These are phyloP conservation scores for Drosophila dives DNA, from an alignment of 2,888 invertebrate genomes.

Conservation along the genomic window DNA sequence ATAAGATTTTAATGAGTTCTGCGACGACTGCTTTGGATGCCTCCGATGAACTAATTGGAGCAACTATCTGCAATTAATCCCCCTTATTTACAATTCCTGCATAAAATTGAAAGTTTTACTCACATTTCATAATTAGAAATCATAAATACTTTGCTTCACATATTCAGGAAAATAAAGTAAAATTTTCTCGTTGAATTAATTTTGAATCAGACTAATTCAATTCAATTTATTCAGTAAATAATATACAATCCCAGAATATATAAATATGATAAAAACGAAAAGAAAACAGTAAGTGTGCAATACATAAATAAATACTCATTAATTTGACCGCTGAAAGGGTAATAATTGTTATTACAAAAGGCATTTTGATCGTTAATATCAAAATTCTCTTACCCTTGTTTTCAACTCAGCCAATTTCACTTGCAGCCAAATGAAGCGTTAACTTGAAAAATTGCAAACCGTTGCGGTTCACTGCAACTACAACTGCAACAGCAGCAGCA, in stretches of 20 bases:
- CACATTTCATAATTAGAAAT: too few relatives aligned
- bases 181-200: too few relatives aligned
- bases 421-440: constrained; percentile 75
- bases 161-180: too few relatives aligned
- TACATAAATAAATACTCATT: constrained; percentile 13
- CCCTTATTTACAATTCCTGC: too few relatives aligned
- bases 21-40: too few relatives aligned
- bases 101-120: too few relatives aligned
- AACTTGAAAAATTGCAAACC: constrained; percentile 70
- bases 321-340: constrained; percentile 16
- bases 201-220: too few relatives aligned
- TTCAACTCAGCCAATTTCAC: constrained; percentile 58
- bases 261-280: neutral
- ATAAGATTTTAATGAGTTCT: neutral
- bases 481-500: constrained; percentile 29
- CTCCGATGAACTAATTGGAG: too few relatives aligned
- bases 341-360: constrained; percentile 21
- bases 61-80: too few relatives aligned
- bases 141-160: too few relatives aligned
- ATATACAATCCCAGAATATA: neutral
- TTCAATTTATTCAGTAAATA: too few relatives aligned
- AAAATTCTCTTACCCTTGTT: constrained; percentile 12
- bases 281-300: neutral
- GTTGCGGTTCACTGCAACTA: constrained; percentile 74
- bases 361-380: constrained; percentile 30